A percentile compares a stretch with the other conserved stretches of the same genome.
phyloP scores from a whole-genome alignment of 2,888 invertebrate genomes.

The Athalia circularis region DNA sequence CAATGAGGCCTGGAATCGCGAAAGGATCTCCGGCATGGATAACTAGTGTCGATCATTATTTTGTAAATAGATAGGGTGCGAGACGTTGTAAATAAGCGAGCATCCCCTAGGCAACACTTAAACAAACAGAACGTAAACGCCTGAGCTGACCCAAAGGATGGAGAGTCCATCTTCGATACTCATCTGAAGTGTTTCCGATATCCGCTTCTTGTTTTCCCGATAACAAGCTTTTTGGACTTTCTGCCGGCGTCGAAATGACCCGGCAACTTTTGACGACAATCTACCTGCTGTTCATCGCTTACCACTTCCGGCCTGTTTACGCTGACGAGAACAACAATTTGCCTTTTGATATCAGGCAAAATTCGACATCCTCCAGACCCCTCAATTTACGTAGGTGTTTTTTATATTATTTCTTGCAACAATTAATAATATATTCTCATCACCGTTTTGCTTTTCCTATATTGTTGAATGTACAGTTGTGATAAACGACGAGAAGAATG shows the following conservation, averaged over 20 bases:
- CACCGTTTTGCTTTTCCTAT: background rate
- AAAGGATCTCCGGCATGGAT: no score
- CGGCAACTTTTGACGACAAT: background rate
- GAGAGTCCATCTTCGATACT: conserved; percentile 36
- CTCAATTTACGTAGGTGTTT: conserved; percentile 40
- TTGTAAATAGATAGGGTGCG: no score
- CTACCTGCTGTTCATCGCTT: no score
- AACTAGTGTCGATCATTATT: no score
- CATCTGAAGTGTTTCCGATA: background rate
- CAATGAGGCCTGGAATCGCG: no score
- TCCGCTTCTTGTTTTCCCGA: background rate
- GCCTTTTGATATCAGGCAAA: background rate
- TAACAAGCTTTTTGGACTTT: background rate
- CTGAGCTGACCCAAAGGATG: conserved; percentile 28
- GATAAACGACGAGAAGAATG: conserved; percentile 65
- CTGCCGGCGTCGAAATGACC: background rate
- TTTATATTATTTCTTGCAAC: background rate
- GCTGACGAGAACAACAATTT: background rate
- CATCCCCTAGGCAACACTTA: conserved; percentile 71
- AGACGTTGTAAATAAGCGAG: conserved; percentile 49
- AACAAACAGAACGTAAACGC: conserved; percentile 66
- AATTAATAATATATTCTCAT: background rate
- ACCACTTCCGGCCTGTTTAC: no score
- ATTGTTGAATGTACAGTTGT: conserved; percentile 59
- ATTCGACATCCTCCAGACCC: background rate